phyloP scores from a whole-genome alignment of 2,888 invertebrate genomes.

The Syrphus vitripennis region DNA sequence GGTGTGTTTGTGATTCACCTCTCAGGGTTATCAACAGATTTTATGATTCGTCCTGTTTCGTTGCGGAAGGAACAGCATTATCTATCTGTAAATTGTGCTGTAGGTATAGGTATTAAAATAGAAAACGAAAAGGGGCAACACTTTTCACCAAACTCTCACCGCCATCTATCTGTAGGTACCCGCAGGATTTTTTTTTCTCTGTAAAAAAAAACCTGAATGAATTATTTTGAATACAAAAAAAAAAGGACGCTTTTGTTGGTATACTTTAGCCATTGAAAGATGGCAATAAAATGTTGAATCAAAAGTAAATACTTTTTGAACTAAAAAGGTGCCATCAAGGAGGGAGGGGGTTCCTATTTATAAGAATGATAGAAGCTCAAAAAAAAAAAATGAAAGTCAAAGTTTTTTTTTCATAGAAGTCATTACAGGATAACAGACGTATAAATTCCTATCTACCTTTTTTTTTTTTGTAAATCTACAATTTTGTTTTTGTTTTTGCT shows the following conservation, averaged over 20 bases:
- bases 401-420: not conserved
- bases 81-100: not conserved
- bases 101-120: not conserved
- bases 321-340: too few relatives aligned
- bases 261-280: not conserved
- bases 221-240: slow-evolving; percentile 12
- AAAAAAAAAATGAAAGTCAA: slow-evolving; percentile 16
- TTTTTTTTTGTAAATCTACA: not conserved
- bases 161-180: not conserved
- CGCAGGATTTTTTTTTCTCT: not conserved
- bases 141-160: slow-evolving; percentile 1
- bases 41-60: slow-evolving; percentile 7
- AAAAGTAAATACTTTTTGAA: slow-evolving; percentile 19
- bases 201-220: not conserved
- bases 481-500: slow-evolving; percentile 20
- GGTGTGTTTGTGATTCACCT: slow-evolving; percentile 13
- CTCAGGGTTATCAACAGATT: slow-evolving; percentile 33
- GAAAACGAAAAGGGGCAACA: not conserved
- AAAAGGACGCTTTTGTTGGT: not conserved
- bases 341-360: not conserved
- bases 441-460: not conserved
- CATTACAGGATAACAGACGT: slow-evolving; percentile 15
- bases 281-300: slow-evolving; percentile 27
- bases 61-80: not conserved
- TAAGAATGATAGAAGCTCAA: not conserved